A percentile compares a stretch with the other conserved stretches of the same genome.
Conservation (phyloP, 2,888 invertebrate genomes). For the Mactromeris polynyma region DNA sequence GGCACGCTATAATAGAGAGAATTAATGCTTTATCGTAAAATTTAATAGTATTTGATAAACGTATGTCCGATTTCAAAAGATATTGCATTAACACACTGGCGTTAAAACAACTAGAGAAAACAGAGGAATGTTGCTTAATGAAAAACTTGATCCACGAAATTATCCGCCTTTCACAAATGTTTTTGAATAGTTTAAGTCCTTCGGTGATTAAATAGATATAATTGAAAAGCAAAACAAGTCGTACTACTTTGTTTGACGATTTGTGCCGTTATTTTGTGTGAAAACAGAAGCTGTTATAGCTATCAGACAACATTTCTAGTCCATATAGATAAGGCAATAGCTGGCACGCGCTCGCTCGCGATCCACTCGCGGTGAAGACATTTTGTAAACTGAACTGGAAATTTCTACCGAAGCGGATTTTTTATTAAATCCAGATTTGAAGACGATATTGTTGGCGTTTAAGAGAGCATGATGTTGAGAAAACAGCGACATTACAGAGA, state of each 20-base stretch:
- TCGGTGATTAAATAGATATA: slow-evolving; percentile 16
- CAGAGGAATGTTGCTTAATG: neutral
- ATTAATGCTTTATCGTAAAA: slow-evolving; percentile 72
- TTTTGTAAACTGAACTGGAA: slow-evolving; percentile 31
- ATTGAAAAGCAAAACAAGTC: slow-evolving; percentile 34
- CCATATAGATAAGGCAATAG: slow-evolving; percentile 51
- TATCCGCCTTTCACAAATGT: slow-evolving; percentile 1
- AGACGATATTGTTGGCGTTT: slow-evolving; percentile 33
- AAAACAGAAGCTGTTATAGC: slow-evolving; percentile 42
- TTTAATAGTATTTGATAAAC: slow-evolving; percentile 70
- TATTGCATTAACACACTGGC: slow-evolving; percentile 52
- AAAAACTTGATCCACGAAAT: slow-evolving; percentile 4
- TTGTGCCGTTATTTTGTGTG: slow-evolving; percentile 30
- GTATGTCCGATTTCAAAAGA: slow-evolving; percentile 63
- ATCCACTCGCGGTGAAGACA: slow-evolving; percentile 41
- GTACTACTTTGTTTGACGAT: slow-evolving; percentile 22
- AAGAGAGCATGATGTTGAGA: slow-evolving; percentile 26
- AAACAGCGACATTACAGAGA: slow-evolving; percentile 7
- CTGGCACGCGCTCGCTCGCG: slow-evolving; percentile 67
- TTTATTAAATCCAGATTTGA: slow-evolving; percentile 44
- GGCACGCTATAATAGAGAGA: slow-evolving; percentile 72
- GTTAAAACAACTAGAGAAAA: slow-evolving; percentile 44
- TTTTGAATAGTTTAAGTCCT: slow-evolving; percentile 6
- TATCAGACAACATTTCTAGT: slow-evolving; percentile 52
- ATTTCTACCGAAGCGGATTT: slow-evolving; percentile 15